phyloP scores from a whole-genome alignment of 2,888 invertebrate genomes.

The Sphinx pinastri region DNA sequence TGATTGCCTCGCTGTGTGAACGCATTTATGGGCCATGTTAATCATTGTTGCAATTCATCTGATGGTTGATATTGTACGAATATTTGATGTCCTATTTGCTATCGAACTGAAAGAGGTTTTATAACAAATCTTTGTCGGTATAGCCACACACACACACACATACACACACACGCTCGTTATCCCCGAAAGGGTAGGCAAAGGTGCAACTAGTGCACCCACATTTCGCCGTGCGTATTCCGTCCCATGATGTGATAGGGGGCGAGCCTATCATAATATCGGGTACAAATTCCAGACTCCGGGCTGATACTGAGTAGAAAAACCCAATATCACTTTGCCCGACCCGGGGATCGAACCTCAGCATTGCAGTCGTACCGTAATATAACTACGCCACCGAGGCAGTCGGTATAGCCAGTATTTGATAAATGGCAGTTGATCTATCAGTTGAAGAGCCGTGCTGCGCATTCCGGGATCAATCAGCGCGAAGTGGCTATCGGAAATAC shows the following conservation, averaged over 20 bases:
- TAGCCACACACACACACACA: neutral
- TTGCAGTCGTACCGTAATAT: too few relatives aligned
- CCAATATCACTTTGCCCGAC: too few relatives aligned
- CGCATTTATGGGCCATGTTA: slow-evolving; percentile 13
- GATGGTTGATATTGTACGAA: neutral
- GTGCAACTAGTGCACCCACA: too few relatives aligned
- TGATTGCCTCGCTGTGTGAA: slow-evolving; percentile 6
- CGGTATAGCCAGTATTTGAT: slow-evolving; percentile 1
- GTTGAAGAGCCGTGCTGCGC: neutral
- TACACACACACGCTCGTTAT: too few relatives aligned
- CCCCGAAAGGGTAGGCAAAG: too few relatives aligned
- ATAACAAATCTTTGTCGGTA: neutral
- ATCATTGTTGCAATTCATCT: slow-evolving; percentile 2
- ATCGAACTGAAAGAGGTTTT: neutral
- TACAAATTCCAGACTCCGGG: too few relatives aligned
- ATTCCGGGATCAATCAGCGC: slow-evolving; percentile 7
- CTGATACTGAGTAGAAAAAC: too few relatives aligned
- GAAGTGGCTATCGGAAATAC: slow-evolving; percentile 16
- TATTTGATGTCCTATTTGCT: neutral
- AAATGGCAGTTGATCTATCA: neutral
- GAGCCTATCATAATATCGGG: too few relatives aligned
- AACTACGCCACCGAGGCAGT: too few relatives aligned
- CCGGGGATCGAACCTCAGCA: too few relatives aligned
- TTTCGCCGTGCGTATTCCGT: too few relatives aligned
- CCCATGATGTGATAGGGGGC: too few relatives aligned